Evolutionary conservation across 1,140 invertebrate genomes (phyloP).

Genomic region (Bicyclus anynana): DNA sequence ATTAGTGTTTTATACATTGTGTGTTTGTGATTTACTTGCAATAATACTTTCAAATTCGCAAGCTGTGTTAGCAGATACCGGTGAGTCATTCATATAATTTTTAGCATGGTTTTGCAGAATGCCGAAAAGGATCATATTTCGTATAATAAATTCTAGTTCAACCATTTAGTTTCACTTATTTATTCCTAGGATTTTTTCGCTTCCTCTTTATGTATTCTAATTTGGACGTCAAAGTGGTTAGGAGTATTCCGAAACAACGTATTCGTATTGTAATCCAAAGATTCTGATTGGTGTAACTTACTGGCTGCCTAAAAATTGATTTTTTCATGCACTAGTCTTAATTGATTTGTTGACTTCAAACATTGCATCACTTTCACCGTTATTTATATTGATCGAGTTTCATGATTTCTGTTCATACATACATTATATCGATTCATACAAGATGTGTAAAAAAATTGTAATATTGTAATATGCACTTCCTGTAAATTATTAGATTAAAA

Average conservation of each 20-base stretch:
- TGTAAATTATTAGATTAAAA: too few species aligned
- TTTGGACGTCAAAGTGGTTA: not conserved
- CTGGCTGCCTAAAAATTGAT: not conserved
- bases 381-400: not conserved
- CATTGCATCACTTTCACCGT: not conserved
- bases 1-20: slow-evolving; percentile 26
- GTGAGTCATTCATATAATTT: slow-evolving; percentile 14
- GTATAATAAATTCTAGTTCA: slow-evolving; percentile 12
- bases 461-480: too few species aligned
- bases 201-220: not conserved
- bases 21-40: slow-evolving; percentile 8
- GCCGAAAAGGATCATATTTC: slow-evolving; percentile 51
- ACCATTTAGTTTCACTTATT: too few species aligned
- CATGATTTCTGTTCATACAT: not conserved
- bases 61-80: not conserved
- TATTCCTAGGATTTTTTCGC: slow-evolving; percentile 2
- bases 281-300: not conserved
- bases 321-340: not conserved
- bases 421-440: too few species aligned
- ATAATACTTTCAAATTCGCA: not conserved
- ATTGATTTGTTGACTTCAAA: not conserved
- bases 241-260: not conserved
- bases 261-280: not conserved
- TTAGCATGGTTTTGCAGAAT: slow-evolving; percentile 20
- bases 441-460: too few species aligned